A percentile compares a stretch with the other conserved stretches of the same genome.
Conservation (phyloP, 2,888 invertebrate genomes). For the Thymelicus sylvestris region DNA sequence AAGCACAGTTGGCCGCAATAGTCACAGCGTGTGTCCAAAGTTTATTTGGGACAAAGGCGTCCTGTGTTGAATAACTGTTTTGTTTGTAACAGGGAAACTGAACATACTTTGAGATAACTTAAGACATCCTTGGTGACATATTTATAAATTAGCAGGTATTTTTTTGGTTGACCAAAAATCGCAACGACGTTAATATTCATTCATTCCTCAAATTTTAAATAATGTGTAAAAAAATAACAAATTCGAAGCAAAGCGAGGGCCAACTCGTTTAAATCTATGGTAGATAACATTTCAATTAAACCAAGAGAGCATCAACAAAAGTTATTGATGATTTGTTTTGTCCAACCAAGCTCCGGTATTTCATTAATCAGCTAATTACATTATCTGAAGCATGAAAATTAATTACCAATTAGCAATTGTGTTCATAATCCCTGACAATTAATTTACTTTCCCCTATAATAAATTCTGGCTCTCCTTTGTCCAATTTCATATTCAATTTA, state of each 20-base stretch:
- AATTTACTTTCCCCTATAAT: constrained; percentile 26
- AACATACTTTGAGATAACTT: too few relatives aligned
- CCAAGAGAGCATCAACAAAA: background rate
- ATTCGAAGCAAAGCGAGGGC: too few relatives aligned
- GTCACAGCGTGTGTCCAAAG: background rate
- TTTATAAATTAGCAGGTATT: too few relatives aligned
- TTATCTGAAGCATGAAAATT: constrained; percentile 23
- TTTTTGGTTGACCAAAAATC: too few relatives aligned
- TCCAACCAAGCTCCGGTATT: background rate
- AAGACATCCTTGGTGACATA: too few relatives aligned
- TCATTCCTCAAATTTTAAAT: too few relatives aligned
- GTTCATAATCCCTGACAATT: constrained; percentile 11
- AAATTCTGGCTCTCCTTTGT: constrained; percentile 21
- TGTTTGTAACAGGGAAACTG: background rate
- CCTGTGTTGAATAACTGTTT: background rate
- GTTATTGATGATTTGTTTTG: background rate
- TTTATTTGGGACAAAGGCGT: background rate
- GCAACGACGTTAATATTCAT: too few relatives aligned
- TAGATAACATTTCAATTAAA: too few relatives aligned
- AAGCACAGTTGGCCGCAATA: background rate
- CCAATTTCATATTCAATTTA: constrained; percentile 25
- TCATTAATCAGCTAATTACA: constrained; percentile 16
- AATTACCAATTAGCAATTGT: constrained; percentile 27
- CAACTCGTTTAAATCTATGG: too few relatives aligned
- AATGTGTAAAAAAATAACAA: too few relatives aligned